Evolutionary conservation across 2,113 vertebrate genomes (phyloP).

Genomic region (Clarias macrocephalus): DNA sequence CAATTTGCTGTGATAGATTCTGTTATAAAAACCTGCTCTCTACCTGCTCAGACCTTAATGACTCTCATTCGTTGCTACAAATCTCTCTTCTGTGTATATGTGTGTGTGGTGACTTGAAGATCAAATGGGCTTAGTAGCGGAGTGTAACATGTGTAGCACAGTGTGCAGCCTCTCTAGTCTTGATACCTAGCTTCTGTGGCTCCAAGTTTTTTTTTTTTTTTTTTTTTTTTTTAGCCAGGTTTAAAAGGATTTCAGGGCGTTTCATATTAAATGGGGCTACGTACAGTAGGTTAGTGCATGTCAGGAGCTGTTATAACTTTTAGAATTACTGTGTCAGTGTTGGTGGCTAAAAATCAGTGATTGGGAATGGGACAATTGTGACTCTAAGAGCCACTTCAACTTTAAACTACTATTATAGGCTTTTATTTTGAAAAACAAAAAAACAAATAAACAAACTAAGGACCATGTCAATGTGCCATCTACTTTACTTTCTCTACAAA

Average conservation of each 20-base stretch:
- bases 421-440: background rate
- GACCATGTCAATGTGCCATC: too few relatives aligned
- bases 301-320: background rate
- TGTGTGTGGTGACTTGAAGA: background rate
- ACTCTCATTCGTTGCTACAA: background rate
- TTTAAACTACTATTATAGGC: background rate
- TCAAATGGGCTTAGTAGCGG: constrained; percentile 3
- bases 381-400: background rate
- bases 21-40: background rate
- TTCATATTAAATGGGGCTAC: background rate
- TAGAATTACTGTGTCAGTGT: background rate
- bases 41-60: background rate
- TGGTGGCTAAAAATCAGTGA: background rate
- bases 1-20: background rate
- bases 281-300: background rate
- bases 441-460: too few relatives aligned
- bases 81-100: background rate
- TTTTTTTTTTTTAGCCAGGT: too few relatives aligned
- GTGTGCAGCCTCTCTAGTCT: background rate
- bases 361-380: background rate
- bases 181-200: background rate
- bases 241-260: constrained; percentile 39
- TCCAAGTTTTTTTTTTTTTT: constrained; percentile 14
- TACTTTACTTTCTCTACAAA: too few relatives aligned
- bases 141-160: constrained; percentile 13